These are phyloP conservation scores for Thalassarche chlororhynchos DNA, from an alignment of 2,113 vertebrate species.

Conservation along the genomic window DNA sequence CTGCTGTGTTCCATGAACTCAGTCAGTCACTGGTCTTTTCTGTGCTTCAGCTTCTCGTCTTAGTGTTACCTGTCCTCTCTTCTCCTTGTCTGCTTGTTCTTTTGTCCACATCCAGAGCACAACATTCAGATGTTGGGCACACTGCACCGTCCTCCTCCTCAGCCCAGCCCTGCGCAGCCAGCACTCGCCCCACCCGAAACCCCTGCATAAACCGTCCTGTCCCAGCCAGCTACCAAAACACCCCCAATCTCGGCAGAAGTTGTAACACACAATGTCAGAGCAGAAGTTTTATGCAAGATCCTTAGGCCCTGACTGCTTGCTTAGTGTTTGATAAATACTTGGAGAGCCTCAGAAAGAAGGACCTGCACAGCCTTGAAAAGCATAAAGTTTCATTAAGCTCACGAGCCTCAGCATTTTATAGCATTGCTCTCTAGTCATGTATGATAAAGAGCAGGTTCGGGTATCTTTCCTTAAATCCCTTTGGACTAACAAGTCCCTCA, in stretches of 20 bases:
- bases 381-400: neutral
- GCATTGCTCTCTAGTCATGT: neutral
- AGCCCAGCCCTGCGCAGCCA: neutral
- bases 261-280: fast-evolving
- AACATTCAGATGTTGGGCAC: fast-evolving
- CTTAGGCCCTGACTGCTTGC: no score
- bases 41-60: neutral
- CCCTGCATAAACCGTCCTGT: neutral
- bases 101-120: neutral
- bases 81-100: neutral
- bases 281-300: neutral
- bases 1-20: neutral
- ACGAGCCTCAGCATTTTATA: neutral
- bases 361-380: neutral
- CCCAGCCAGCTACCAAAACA: neutral
- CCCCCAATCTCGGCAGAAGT: fast-evolving
- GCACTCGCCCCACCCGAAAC: neutral
- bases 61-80: no score
- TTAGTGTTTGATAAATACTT: neutral
- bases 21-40: neutral
- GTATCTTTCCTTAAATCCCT: neutral
- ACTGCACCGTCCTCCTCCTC: fast-evolving
- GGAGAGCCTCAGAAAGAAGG: neutral
- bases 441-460: neutral
- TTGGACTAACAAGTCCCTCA: neutral